phyloP scores from a whole-genome alignment of 2,113 vertebrate genomes.

The Clinocottus analis region DNA sequence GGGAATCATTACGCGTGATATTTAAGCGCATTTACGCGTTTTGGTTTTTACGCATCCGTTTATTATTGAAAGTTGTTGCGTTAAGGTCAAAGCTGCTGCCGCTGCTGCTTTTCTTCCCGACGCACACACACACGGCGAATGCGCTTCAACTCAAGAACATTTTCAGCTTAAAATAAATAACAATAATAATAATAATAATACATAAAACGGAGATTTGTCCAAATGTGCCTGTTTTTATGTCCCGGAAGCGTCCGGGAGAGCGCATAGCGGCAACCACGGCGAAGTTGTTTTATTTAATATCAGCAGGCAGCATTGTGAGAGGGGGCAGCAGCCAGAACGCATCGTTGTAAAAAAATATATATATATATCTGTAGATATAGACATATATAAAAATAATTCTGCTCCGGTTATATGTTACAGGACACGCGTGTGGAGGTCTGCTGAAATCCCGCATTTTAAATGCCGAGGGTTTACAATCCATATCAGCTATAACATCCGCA shows the following conservation, averaged over 20 bases:
- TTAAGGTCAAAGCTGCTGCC: slow-evolving; percentile 32
- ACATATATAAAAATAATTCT: background rate
- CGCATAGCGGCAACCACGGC: slow-evolving; percentile 22
- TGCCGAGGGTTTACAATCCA: slow-evolving; percentile 17
- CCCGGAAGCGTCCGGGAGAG: slow-evolving; percentile 10
- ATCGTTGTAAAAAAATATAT: too few relatives aligned
- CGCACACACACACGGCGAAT: background rate
- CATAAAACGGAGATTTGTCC: background rate
- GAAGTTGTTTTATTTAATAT: slow-evolving; percentile 36
- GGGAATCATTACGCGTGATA: background rate
- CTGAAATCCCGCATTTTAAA: slow-evolving; percentile 22
- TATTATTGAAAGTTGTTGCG: slow-evolving; percentile 20
- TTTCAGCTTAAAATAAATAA: background rate
- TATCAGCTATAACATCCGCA: background rate
- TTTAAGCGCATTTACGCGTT: background rate
- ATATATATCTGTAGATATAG: too few relatives aligned
- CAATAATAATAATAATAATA: too few relatives aligned
- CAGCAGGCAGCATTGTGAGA: background rate
- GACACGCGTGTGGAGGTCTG: background rate
- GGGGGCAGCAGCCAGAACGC: slow-evolving; percentile 37
- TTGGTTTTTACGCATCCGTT: background rate
- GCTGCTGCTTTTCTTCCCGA: background rate
- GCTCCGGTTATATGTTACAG: slow-evolving; percentile 11
- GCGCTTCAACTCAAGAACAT: background rate
- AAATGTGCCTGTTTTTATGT: background rate